Percentiles rank a stretch among this genome's conserved stretches.
These are phyloP conservation scores for Rallus crepitans DNA, from an alignment of 2,797 vertebrate species.

Conservation along the genomic window DNA sequence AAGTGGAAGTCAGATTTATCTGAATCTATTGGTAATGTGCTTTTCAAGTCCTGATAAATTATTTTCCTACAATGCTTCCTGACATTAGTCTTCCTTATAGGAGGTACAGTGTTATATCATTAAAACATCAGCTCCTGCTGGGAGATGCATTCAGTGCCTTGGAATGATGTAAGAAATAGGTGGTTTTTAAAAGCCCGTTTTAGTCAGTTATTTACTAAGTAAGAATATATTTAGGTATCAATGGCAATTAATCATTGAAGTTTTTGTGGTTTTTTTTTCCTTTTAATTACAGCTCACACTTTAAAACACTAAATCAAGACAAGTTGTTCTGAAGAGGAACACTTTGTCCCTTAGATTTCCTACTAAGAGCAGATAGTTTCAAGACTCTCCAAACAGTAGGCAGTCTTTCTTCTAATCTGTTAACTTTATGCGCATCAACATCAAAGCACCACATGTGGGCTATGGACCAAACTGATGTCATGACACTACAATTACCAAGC, in stretches of 20 bases:
- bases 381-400: slow-evolving; percentile 27
- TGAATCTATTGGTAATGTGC: not conserved
- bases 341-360: slow-evolving; percentile 21
- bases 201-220: slow-evolving; percentile 17
- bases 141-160: not conserved
- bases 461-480: not conserved
- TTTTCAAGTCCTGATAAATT: not conserved
- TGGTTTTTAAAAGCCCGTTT: not conserved
- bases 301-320: slow-evolving; percentile 42
- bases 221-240: slow-evolving; percentile 39
- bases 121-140: slow-evolving; percentile 24
- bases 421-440: not conserved
- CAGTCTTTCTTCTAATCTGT: not conserved
- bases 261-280: not conserved
- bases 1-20: slow-evolving; percentile 6
- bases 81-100: slow-evolving; percentile 21
- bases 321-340: slow-evolving; percentile 12
- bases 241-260: slow-evolving; percentile 25
- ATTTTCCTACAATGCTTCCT: slow-evolving; percentile 21
- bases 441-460: not conserved
- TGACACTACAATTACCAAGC: not conserved
- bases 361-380: slow-evolving; percentile 17
- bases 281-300: slow-evolving; percentile 56
- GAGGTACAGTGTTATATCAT: not conserved
- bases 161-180: not conserved